These are phyloP conservation scores for Drosophila serrata DNA, from an alignment of 1,140 invertebrate genomes.

Conservation along the genomic window DNA sequence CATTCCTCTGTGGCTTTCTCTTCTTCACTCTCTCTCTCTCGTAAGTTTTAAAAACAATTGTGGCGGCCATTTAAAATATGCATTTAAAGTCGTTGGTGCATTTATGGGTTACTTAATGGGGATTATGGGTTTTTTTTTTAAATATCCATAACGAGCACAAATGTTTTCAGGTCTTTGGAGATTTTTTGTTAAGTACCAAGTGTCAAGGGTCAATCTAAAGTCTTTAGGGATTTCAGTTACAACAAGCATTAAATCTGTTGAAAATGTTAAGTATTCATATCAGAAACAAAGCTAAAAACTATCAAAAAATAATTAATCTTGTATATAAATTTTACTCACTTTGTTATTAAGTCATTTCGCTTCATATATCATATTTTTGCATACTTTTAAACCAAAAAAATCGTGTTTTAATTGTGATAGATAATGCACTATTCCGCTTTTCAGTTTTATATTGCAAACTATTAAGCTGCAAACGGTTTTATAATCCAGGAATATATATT, in stretches of 20 bases:
- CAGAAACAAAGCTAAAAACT: too few species aligned
- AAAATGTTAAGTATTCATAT: not conserved
- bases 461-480: too few species aligned
- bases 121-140: slow-evolving; percentile 1
- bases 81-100: not conserved
- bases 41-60: slow-evolving; percentile 27
- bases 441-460: too few species aligned
- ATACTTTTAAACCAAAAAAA: too few species aligned
- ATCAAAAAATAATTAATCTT: too few species aligned
- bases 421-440: too few species aligned
- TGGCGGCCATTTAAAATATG: slow-evolving; percentile 6
- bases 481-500: too few species aligned
- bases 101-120: slow-evolving; percentile 8
- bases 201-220: not conserved
- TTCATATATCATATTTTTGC: too few species aligned
- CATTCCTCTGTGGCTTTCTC: not conserved
- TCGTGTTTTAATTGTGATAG: too few species aligned
- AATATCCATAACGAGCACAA: not conserved
- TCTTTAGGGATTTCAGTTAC: not conserved
- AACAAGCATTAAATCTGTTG: not conserved
- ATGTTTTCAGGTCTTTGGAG: not conserved
- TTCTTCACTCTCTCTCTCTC: not conserved
- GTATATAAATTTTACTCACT: too few species aligned
- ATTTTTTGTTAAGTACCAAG: not conserved
- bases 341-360: too few species aligned